Evolutionary conservation across 2,888 invertebrate species (phyloP), one percentile per base, ranked within the genome.

Genomic region (Agriotes lineatus): DNA sequence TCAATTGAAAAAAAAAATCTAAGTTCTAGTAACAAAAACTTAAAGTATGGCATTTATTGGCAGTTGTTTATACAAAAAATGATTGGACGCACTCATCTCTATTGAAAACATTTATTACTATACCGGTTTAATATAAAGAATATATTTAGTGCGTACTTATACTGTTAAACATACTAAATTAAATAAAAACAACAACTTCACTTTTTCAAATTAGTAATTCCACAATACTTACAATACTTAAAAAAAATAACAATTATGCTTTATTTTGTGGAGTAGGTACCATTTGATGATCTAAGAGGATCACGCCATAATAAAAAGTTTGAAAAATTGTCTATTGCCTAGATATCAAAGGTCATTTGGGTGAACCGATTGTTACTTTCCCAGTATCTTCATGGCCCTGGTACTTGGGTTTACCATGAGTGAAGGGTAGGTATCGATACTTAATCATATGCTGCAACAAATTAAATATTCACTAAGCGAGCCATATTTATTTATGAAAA

Each of bases 401-500:
- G 87, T 97, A 97, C 85, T 93, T 93, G 81, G 97, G 96, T 88
- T 99, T 99, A 81, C 97, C 97, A 84, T 96, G 95, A 61, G 98
- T 97, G 85, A 99, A 99, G 70, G 99, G 99, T 85, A 99, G 87
- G 87, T 99, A 99, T 86, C 95, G 93, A 86, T 99, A 99, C 87
- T 96, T 97, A 83, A 99, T 94, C 99, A 99, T 99, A 88, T 99
- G 99, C 97, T 97, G 89, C 73, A 91, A 89, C 79, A 79, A 82
- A 7, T 52, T 52, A 52, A 52, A 9, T 7, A 3, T 9, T 9
- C 30, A 52, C 14, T n/a, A n/a, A n/a, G n/a, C n/a, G n/a, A n/a
- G n/a, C n/a, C n/a, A n/a, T n/a, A n/a, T n/a, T n/a, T n/a, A n/a
- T n/a, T n/a, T n/a, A n/a, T n/a, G n/a, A n/a, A n/a, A n/a, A n/a